Conservation (phyloP, 2,113 vertebrate genomes). For the Aldabrachelys gigantea region DNA sequence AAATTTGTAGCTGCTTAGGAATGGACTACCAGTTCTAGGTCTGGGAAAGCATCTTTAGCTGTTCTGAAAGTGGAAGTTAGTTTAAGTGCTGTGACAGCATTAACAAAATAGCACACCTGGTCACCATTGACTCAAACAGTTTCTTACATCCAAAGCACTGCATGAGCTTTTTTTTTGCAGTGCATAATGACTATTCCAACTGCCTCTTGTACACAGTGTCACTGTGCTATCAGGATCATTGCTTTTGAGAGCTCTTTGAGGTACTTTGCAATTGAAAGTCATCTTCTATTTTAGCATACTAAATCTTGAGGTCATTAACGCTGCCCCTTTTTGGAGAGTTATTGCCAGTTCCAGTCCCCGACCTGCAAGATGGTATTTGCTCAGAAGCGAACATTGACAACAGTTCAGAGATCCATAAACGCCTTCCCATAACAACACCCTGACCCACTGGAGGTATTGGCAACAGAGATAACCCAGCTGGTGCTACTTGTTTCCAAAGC, state of each 20-base stretch:
- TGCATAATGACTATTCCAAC: neutral
- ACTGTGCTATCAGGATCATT: accelerated
- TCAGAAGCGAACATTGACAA: neutral
- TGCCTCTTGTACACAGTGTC: accelerated
- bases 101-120: neutral
- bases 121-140: neutral
- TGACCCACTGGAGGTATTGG: neutral
- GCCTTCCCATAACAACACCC: slow-evolving; percentile 2
- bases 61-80: accelerated
- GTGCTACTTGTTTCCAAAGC: slow-evolving; percentile 61
- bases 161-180: neutral
- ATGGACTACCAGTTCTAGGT: accelerated
- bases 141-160: neutral
- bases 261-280: neutral
- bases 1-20: neutral
- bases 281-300: neutral
- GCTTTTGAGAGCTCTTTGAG: neutral
- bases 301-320: neutral
- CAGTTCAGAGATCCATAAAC: slow-evolving; percentile 39
- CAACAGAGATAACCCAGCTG: slow-evolving; percentile 56
- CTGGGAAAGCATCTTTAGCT: neutral
- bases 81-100: neutral
- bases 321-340: neutral
- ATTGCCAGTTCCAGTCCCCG: neutral
- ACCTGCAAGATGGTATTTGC: neutral